Base-by-base conservation (phyloP, 2,888 invertebrate genomes). In the Parnassius smintheus region DNA sequence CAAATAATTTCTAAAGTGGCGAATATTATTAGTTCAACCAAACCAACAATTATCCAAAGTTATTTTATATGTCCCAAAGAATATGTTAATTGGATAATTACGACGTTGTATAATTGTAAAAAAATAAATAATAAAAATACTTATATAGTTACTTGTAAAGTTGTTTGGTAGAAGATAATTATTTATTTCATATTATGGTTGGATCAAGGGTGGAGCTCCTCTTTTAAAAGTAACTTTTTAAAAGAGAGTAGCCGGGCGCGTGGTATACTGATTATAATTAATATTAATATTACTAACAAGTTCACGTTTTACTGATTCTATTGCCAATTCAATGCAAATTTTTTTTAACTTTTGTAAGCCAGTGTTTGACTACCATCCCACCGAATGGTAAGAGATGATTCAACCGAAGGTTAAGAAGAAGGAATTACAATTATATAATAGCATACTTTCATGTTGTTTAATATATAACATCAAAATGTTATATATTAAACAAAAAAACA, bases 61-160 rank as follows among this genome's bases (percentile, higher is more conserved):
- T 86, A 79, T 84, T 84, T 83, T 81, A 84, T 75, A 83, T 81
- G 81, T 84, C 85, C 91, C 91, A 91, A 91, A 91, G 91, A 91
- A 78, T 89, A 89, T 85, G 84, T 85, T 85, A 83, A 88, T 85
- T 80, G 80, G 83, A 80, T 82, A 80, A 82, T 75, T 78, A 83
- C 72, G 81, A 80, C 83, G 85, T 86, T 91, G 90, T 91, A 91
- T 88, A 88, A 89, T 89, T 91, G 87, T 91, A 86, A 84, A 90
- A 86, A 88, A 78, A 18, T 7, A 85, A 80, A 81, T 81, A 83
- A 85, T 85, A 85, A 85, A 86, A 85, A 86, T 83, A 87, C 83
- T 82, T 88, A 86, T 88, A 84, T 87, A 35, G 35, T 7, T 35
- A 88, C 83, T 73, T 90, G 88, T 91, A 88, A 85, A 89, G 85